phyloP scores from a whole-genome alignment of 2,797 vertebrate species.

The Cetoscarus ocellatus region DNA sequence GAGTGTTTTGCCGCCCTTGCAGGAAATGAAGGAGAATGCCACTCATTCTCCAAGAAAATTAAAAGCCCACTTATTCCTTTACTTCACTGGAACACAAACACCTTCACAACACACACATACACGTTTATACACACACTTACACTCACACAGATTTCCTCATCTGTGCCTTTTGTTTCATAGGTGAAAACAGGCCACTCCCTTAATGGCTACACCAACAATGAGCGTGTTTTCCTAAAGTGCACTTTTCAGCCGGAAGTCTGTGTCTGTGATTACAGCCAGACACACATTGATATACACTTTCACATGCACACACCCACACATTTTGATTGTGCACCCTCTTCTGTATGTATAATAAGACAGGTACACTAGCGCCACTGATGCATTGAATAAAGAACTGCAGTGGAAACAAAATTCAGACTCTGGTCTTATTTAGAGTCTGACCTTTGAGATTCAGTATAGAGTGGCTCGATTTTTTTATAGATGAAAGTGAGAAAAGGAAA shows the following conservation, averaged over 20 bases:
- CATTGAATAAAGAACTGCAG: constrained; percentile 69
- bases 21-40: constrained; percentile 88
- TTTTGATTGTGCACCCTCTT: constrained; percentile 14
- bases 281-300: constrained; percentile 11
- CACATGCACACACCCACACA: constrained; percentile 17
- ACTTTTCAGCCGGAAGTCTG: constrained; percentile 38
- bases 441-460: constrained; percentile 67
- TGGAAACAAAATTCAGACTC: constrained; percentile 75
- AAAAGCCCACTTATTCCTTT: constrained; percentile 69
- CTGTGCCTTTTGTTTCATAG: constrained; percentile 48
- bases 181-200: constrained; percentile 56
- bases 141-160: constrained; percentile 19
- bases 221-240: constrained; percentile 56
- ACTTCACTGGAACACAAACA: constrained; percentile 69
- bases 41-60: constrained; percentile 78
- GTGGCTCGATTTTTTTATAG: constrained; percentile 63
- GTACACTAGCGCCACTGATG: constrained; percentile 65
- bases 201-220: constrained; percentile 49
- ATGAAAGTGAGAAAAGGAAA: constrained; percentile 39
- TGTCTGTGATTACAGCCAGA: constrained; percentile 49
- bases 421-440: constrained; percentile 76
- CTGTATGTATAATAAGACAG: constrained; percentile 24
- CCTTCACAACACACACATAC: constrained; percentile 43
- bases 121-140: constrained; percentile 14
- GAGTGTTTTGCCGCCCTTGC: constrained; percentile 54